phyloP scores from a whole-genome alignment of 2,888 invertebrate species.

The Flexamia atlantica region DNA sequence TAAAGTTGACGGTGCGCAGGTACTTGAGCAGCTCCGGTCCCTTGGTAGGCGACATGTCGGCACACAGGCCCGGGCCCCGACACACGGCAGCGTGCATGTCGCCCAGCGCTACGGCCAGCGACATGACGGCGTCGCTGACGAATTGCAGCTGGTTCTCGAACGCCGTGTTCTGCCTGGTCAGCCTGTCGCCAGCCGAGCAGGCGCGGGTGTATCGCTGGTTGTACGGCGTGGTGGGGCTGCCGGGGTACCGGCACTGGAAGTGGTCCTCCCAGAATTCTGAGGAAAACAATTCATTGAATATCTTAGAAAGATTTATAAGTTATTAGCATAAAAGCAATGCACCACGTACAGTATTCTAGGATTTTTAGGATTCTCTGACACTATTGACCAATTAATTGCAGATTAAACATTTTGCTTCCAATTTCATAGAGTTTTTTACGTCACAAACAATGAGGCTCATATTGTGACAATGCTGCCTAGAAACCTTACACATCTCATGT shows the following conservation, averaged over 20 bases:
- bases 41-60: conserved; percentile 91
- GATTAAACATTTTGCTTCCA: too few species aligned
- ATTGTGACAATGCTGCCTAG: too few species aligned
- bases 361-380: too few species aligned
- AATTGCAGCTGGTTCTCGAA: conserved; percentile 97
- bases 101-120: conserved; percentile 89
- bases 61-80: conserved; percentile 83
- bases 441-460: too few species aligned
- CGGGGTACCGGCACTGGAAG: conserved; percentile 92
- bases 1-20: conserved; percentile 90
- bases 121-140: conserved; percentile 97
- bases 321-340: too few species aligned
- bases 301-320: too few species aligned
- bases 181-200: conserved; percentile 88
- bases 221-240: conserved; percentile 89
- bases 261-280: conserved; percentile 97
- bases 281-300: not conserved
- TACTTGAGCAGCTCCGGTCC: conserved; percentile 91
- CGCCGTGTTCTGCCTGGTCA: conserved; percentile 87
- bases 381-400: too few species aligned
- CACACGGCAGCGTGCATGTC: conserved; percentile 93
- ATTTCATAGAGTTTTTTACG: too few species aligned
- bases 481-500: too few species aligned
- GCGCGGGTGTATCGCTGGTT: conserved; percentile 83
- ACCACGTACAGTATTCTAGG: too few species aligned